phyloP scores from a whole-genome alignment of 2,797 vertebrate genomes.

The Caiman crocodilus region DNA sequence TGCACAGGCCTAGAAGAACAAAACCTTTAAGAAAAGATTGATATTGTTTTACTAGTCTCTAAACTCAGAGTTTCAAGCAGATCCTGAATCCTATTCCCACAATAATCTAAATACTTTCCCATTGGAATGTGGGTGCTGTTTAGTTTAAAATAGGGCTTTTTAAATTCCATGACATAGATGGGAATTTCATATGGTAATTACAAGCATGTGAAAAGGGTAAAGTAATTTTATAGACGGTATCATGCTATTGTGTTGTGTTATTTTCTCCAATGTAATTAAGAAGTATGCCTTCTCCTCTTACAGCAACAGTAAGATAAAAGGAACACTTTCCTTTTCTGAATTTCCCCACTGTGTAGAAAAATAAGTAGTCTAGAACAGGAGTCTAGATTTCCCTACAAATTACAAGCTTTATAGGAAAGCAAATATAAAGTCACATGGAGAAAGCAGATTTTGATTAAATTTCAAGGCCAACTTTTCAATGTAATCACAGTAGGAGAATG shows the following conservation, averaged over 20 bases:
- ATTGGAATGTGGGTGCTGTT: background rate
- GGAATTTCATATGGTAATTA: background rate
- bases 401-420: too few relatives aligned
- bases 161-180: background rate
- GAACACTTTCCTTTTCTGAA: background rate
- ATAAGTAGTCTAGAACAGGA: background rate
- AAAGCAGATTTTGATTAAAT: too few relatives aligned
- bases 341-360: background rate
- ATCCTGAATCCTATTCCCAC: background rate
- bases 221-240: background rate
- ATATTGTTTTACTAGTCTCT: background rate
- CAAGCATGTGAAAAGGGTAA: fast-evolving
- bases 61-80: background rate
- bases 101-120: background rate
- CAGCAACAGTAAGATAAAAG: background rate
- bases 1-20: background rate
- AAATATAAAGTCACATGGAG: too few relatives aligned
- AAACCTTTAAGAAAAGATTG: background rate
- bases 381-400: background rate
- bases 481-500: too few relatives aligned
- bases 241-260: background rate
- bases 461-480: too few relatives aligned
- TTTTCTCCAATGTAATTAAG: background rate
- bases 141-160: background rate
- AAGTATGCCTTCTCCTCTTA: background rate